These are phyloP conservation scores for Drepana arcuata DNA, from an alignment of 1,140 invertebrate genomes.

Conservation along the genomic window DNA sequence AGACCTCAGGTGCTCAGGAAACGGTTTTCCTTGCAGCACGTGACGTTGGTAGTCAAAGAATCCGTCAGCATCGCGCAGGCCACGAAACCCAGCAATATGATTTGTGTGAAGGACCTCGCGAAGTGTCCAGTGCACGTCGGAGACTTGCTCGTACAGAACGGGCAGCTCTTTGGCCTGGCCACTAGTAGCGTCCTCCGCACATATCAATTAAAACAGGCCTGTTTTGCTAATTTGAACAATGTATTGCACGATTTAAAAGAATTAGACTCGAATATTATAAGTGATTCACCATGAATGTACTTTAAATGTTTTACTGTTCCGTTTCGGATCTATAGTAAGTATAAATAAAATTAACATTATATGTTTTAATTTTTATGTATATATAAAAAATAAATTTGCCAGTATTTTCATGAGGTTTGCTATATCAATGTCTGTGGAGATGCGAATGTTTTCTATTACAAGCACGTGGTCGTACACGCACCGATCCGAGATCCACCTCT, in stretches of 20 bases:
- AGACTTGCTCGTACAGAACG: conserved; percentile 41
- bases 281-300: too few species aligned
- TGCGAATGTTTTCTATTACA: conserved; percentile 8
- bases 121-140: conserved; percentile 42
- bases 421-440: conserved; percentile 1
- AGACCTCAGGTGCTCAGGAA: conserved; percentile 27
- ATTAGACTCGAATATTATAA: conserved; percentile 12
- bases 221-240: conserved; percentile 37
- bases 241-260: conserved; percentile 26
- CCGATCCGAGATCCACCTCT: conserved; percentile 39
- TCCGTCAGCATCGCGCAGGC: too few species aligned
- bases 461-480: conserved; percentile 5
- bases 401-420: not conserved
- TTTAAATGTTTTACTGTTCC: too few species aligned
- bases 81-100: conserved; percentile 23
- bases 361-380: conserved; percentile 1
- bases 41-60: conserved; percentile 13
- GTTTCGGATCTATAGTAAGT: conserved; percentile 20
- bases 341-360: conserved; percentile 19
- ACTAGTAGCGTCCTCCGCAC: conserved; percentile 25
- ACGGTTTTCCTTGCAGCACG: conserved; percentile 36
- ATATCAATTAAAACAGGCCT: conserved; percentile 22
- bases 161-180: conserved; percentile 34
- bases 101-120: conserved; percentile 36
- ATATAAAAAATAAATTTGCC: not conserved